phyloP scores from a whole-genome alignment of 1,140 invertebrate species.

The Lanistes nyassanus region DNA sequence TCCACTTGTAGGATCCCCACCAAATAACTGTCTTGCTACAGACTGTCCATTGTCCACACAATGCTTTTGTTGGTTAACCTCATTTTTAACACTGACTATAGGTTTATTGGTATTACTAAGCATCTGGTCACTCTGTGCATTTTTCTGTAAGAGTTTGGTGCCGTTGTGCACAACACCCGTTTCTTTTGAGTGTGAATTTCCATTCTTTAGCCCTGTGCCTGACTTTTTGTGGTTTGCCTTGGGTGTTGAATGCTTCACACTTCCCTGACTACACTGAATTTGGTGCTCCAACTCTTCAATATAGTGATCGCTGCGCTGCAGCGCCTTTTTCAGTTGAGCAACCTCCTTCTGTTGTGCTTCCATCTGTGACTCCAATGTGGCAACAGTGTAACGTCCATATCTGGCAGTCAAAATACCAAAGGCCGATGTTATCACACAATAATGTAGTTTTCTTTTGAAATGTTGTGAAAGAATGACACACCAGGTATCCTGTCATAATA shows the following conservation, averaged over 20 bases:
- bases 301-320: constrained; percentile 62
- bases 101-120: no score
- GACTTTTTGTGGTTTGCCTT: not conserved
- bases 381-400: constrained; percentile 62
- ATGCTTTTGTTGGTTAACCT: no score
- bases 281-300: constrained; percentile 60
- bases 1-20: no score
- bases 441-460: not conserved
- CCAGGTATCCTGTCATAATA: no score
- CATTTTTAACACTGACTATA: no score
- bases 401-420: constrained; percentile 44
- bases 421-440: constrained; percentile 6
- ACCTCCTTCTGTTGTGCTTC: constrained; percentile 61
- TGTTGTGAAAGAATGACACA: not conserved
- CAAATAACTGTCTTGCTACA: no score
- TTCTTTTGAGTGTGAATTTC: no score
- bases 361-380: constrained; percentile 61
- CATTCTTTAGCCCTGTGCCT: no score
- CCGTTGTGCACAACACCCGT: no score
- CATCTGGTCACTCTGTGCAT: no score
- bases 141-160: no score
- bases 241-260: not conserved
- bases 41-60: no score
- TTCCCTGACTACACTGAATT: constrained; percentile 17
- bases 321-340: constrained; percentile 57